These are phyloP conservation scores for Drosophila nr. fundita DNA, from an alignment of 2,888 invertebrate species.

Conservation along the genomic window DNA sequence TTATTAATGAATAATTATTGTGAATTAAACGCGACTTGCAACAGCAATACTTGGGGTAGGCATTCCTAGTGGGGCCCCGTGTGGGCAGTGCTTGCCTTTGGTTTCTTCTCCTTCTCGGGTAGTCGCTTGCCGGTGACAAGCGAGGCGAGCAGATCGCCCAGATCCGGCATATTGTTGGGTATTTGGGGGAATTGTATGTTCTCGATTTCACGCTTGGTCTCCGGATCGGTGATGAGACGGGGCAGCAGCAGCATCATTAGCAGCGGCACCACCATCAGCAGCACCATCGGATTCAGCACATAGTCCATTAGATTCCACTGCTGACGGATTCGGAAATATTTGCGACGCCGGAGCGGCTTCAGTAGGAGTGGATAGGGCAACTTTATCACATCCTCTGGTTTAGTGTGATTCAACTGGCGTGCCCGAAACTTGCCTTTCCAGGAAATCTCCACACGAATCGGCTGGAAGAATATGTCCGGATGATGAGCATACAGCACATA, in stretches of 20 bases:
- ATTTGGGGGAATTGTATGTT: conserved; percentile 89
- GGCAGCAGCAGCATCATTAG: conserved; percentile 95
- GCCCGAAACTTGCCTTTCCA: conserved; percentile 98
- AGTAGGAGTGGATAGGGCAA: conserved; percentile 96
- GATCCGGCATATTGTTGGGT: conserved; percentile 94
- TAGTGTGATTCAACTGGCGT: conserved; percentile 95
- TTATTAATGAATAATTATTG: too few species aligned
- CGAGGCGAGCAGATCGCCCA: conserved; percentile 96
- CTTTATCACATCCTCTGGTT: conserved; percentile 93
- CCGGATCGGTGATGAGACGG: conserved; percentile 98
- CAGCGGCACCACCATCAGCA: conserved; percentile 97
- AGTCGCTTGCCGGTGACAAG: conserved; percentile 90
- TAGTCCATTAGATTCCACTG: conserved; percentile 97
- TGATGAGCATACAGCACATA: conserved; percentile 96
- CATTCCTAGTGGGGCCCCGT: conserved; percentile 77
- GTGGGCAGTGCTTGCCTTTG: conserved; percentile 56
- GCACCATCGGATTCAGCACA: conserved; percentile 97
- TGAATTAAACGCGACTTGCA: neutral
- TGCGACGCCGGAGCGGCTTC: conserved; percentile 91
- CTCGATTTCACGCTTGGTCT: conserved; percentile 97
- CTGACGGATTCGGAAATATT: conserved; percentile 95
- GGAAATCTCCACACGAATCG: conserved; percentile 96
- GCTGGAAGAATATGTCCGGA: conserved; percentile 95
- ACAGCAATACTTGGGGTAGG: neutral
- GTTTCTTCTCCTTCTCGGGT: conserved; percentile 71